Evolutionary conservation across 1,140 invertebrate species (phyloP), one percentile per base, ranked within the genome.

Genomic region (Solenopsis invicta): DNA sequence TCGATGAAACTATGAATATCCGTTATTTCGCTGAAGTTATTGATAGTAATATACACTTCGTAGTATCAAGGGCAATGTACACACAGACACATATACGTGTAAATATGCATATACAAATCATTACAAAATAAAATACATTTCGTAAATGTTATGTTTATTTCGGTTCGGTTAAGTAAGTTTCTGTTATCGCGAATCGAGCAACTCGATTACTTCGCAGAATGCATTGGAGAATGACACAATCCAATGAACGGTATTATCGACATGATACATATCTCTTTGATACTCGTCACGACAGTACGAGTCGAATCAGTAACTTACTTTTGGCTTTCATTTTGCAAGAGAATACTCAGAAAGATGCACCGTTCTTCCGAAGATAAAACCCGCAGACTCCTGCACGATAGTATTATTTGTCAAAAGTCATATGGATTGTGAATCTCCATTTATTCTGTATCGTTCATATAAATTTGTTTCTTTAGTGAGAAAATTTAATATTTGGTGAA

Each of bases 261-360:
- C 71, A 81, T 34, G 85, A 89, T 85, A 87, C 85, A 87, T 89
- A 66, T 89, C 76, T 89, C 77, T 89, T 87, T 78, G 56, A 85
- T 62, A 56, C 12, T 34, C 21, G 29, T 56, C n/a, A 21, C 29
- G 13, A 37, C 24, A 34, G n/a, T n/a, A n/a, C n/a, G n/a, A n/a
- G 13, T 21, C 2, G 18, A 66, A 16, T n/a, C n/a, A 8, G 4
- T 37, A 64, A 67, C 16, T 71, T 41, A 16, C 13, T 81, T 69
- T n/a, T 13, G 41, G 8, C n/a, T 81, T 62, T 56, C n/a, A 67
- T 56, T 81, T 69, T 2, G 13, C 12, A 16, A 59, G 56, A 71
- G 37, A 48, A 81, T 59, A 56, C 6, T 82, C 54, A 12, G 48
- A 72, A 45, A 61, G 29, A 80, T 8, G 4, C 13, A 24, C 2